Conservation (phyloP, 2,113 vertebrate genomes). For the Strigops habroptila region DNA sequence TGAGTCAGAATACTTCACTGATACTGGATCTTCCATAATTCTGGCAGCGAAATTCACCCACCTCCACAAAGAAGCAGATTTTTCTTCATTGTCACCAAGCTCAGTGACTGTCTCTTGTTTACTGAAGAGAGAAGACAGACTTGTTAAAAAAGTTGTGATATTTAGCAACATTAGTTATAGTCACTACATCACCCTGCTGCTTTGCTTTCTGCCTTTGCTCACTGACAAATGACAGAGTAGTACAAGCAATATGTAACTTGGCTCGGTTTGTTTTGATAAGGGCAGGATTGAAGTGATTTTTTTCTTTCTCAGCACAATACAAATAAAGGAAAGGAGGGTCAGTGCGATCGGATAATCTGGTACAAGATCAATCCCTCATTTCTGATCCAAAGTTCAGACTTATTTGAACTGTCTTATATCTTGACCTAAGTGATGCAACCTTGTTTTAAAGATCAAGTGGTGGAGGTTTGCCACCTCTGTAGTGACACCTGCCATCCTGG, state of each 20-base stretch:
- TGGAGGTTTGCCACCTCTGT: background rate
- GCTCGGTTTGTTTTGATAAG: background rate
- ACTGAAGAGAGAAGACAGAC: constrained; percentile 34
- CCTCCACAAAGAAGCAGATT: background rate
- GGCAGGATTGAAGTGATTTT: background rate
- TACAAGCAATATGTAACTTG: constrained; percentile 27
- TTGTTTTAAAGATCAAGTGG: background rate
- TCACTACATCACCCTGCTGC: constrained; percentile 47
- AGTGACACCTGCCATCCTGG: background rate
- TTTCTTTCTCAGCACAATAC: background rate
- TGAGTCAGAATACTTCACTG: background rate
- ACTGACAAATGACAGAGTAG: constrained; percentile 34
- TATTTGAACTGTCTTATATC: background rate
- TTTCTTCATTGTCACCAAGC: constrained; percentile 32
- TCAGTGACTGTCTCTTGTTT: constrained; percentile 32
- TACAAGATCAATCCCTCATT: background rate
- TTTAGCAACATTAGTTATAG: constrained; percentile 49
- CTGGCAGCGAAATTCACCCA: background rate
- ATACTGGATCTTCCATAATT: background rate
- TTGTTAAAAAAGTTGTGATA: constrained; percentile 52
- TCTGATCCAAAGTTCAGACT: background rate
- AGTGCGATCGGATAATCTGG: background rate
- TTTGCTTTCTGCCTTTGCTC: constrained; percentile 32
- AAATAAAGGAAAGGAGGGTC: background rate
- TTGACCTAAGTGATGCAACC: background rate